These are phyloP conservation scores for Thrips palmi DNA, from an alignment of 1,140 invertebrate species.

Conservation along the genomic window DNA sequence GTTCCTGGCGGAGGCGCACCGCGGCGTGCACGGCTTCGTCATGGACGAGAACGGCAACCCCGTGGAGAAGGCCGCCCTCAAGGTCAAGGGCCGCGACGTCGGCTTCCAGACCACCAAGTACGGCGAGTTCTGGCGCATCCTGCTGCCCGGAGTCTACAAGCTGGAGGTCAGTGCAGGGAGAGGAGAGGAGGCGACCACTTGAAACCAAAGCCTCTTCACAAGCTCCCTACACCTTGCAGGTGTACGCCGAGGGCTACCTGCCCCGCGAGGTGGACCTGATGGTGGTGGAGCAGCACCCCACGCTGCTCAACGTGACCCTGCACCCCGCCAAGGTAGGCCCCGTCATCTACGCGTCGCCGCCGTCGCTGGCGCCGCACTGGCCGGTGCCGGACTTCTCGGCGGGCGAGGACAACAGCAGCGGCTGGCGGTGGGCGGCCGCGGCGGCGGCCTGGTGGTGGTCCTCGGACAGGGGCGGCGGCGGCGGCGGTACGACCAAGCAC, in stretches of 20 bases:
- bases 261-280: conserved; percentile 69
- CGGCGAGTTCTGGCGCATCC: conserved; percentile 84
- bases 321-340: conserved; percentile 51
- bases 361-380: conserved; percentile 14
- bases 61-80: conserved; percentile 62
- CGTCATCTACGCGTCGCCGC: conserved; percentile 8
- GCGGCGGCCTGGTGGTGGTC: background rate
- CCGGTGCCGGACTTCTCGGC: background rate
- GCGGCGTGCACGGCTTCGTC: conserved; percentile 68
- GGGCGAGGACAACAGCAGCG: conserved; percentile 2
- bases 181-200: no score
- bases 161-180: conserved; percentile 46
- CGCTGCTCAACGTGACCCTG: conserved; percentile 64
- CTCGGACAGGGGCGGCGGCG: no score
- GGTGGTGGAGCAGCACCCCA: conserved; percentile 69
- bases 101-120: conserved; percentile 76
- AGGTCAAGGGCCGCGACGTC: conserved; percentile 69
- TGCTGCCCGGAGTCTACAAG: conserved; percentile 66
- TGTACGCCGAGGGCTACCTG: conserved; percentile 64
- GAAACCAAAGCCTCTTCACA: no score
- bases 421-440: background rate
- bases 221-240: no score
- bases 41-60: conserved; percentile 63
- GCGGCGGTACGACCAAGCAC: no score
- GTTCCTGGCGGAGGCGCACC: conserved; percentile 72